phyloP scores from a whole-genome alignment of 2,888 invertebrate species.

The Idaea aversata region DNA sequence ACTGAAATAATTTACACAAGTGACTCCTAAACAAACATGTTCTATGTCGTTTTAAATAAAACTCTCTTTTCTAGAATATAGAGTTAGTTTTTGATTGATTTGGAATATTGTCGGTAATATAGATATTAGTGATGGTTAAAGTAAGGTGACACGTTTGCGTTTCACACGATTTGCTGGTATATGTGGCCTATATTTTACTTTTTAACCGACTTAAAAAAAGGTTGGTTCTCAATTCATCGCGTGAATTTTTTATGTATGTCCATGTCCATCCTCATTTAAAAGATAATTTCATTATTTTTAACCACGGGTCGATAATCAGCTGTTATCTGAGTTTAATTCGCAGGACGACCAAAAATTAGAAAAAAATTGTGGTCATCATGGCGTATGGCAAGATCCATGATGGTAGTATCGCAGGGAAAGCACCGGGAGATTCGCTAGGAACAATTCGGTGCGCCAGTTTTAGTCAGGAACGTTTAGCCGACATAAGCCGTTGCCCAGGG shows the following conservation, averaged over 20 bases:
- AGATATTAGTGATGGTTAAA: slow-evolving; percentile 52
- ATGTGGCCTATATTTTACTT: background rate
- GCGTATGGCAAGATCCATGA: too few species aligned
- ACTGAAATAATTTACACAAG: slow-evolving; percentile 69
- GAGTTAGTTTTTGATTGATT: slow-evolving; percentile 42
- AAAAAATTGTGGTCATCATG: too few species aligned
- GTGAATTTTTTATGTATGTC: background rate
- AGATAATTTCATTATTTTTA: background rate
- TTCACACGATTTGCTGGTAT: slow-evolving; percentile 54
- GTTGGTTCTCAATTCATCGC: background rate
- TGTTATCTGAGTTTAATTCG: too few species aligned
- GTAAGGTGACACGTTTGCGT: slow-evolving; percentile 55
- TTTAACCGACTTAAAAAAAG: background rate
- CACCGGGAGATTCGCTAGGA: too few species aligned
- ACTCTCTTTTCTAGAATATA: slow-evolving; percentile 34
- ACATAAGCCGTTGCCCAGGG: too few species aligned
- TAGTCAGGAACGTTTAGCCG: too few species aligned
- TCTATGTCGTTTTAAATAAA: slow-evolving; percentile 33
- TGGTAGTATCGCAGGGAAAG: too few species aligned
- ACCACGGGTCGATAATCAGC: too few species aligned
- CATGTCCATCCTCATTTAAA: too few species aligned
- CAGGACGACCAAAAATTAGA: too few species aligned
- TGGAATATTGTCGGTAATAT: slow-evolving; percentile 44
- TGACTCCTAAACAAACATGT: slow-evolving; percentile 50
- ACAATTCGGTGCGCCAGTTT: too few species aligned